These are phyloP conservation scores for Coregonus sp. DNA, from an alignment of 2,797 vertebrate species.

Conservation along the genomic window DNA sequence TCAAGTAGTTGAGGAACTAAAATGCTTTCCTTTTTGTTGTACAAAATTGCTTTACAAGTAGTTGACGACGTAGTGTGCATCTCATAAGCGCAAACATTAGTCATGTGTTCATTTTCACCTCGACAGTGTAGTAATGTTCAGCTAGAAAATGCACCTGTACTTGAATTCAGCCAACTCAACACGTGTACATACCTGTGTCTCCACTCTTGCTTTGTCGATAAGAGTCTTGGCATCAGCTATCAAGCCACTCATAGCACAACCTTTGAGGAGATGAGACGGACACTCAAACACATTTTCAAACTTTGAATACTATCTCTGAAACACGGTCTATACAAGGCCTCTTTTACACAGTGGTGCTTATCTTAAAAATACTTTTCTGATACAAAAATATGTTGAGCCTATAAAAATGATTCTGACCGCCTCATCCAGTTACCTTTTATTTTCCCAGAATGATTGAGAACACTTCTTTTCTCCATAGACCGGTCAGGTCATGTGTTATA, in stretches of 20 bases:
- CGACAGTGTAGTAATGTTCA: no score
- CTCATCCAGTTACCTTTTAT: neutral
- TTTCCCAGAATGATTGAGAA: neutral
- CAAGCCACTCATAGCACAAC: conserved; percentile 98
- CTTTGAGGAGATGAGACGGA: conserved; percentile 59
- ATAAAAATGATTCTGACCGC: neutral
- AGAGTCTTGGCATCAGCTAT: conserved; percentile 99
- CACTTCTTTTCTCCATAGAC: neutral
- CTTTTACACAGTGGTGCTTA: no score
- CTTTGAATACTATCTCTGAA: neutral
- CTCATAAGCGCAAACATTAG: no score
- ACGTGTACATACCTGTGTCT: conserved; percentile 87
- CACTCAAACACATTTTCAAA: neutral
- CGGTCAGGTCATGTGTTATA: neutral
- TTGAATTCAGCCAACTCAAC: neutral
- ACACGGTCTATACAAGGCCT: neutral
- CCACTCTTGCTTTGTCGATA: conserved; percentile 98
- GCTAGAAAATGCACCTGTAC: neutral
- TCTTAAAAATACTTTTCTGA: no score
- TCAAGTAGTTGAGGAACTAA: no score
- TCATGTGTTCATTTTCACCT: no score
- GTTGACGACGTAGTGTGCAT: no score
- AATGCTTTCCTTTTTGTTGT: no score
- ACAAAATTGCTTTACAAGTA: no score
- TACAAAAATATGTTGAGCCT: no score